Base-by-base conservation (phyloP, 2,797 vertebrate species). In the Pantherophis alleghaniensis region DNA sequence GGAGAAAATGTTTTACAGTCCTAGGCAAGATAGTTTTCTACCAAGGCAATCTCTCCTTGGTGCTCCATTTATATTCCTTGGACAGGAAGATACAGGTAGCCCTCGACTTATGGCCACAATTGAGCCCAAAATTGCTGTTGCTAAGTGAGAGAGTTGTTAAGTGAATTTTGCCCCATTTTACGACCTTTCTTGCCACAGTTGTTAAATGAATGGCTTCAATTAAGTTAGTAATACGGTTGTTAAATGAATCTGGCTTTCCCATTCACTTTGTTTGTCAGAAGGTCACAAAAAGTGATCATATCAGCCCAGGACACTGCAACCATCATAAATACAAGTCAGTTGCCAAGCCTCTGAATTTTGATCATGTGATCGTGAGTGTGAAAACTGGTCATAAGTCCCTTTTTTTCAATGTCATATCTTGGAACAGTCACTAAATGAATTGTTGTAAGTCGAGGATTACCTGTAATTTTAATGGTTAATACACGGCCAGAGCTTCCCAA, bases 31-130 rank as follows among this genome's bases (percentile, higher is more conserved):
- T 87, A 87, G 56, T 7, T n/a, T 26, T 22, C 79, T 92, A 66
- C 55, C 56, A 24, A 55, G 79, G 86, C 11, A 57, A 53, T 51
- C 88, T 5, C 0, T 26, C 66, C 63, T 89, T 90, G 24, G 89
- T 56, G 56, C 18, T 26, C 61, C 91, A 88, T 90, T 55, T 92
- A 91, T 91, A 24, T 22, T 87, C 47, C 79, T 55, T 32, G 88
- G n/a, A 91, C 90, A 87, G 53, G 66, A 95, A 88, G 63, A 89
- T 83, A 69, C n/a, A 74, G 66, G n/a, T 74, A 37, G 16, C 3
- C 66, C 16, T 37, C 0, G 16, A 74, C 16, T 18, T 74, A 37
- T 2, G 0, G 7, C n/a, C 66, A 18, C 2, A 74, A 74, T 20
- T 0, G 66, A 37, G 7, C n/a, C 32, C 66, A 37, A 74, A 74